Percentiles rank a stretch among this genome's conserved stretches.
Conservation (phyloP, 2,888 invertebrate species). For the Harmothoe impar region DNA sequence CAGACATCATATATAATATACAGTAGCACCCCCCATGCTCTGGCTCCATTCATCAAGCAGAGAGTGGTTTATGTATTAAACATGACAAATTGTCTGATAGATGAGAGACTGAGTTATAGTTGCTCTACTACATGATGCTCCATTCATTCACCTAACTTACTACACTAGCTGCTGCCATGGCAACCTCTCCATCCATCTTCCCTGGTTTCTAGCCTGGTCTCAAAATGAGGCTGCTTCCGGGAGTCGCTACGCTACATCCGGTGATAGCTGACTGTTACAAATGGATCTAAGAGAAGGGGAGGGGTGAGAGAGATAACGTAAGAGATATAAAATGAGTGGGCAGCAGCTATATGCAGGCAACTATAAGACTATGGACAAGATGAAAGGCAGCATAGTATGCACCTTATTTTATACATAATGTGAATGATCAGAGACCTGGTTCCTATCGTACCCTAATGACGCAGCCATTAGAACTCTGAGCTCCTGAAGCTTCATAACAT, state of each 20-base stretch:
- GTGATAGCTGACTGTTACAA: neutral
- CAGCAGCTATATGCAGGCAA: too few species aligned
- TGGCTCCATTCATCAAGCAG: neutral
- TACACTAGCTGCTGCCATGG: conserved; percentile 8
- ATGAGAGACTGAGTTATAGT: conserved; percentile 3
- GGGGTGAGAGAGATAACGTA: too few species aligned
- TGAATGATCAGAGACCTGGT: too few species aligned
- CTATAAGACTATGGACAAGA: too few species aligned
- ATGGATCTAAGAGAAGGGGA: neutral
- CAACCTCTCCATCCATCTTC: neutral
- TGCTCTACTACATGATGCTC: conserved; percentile 7
- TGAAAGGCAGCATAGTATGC: too few species aligned
- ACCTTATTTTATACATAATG: too few species aligned
- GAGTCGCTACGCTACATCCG: neutral
- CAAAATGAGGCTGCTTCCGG: conserved; percentile 24
- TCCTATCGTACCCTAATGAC: too few species aligned
- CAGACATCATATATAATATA: too few species aligned
- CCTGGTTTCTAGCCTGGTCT: neutral
- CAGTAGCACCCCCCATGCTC: neutral
- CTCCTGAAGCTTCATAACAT: too few species aligned
- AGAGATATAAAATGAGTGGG: too few species aligned
- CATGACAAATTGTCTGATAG: conserved; percentile 32
- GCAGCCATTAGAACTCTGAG: too few species aligned
- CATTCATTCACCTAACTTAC: conserved; percentile 22
- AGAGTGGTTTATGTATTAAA: conserved; percentile 5